A percentile compares a stretch with the other conserved stretches of the same genome.
phyloP scores from a whole-genome alignment of 2,888 invertebrate species.

The Margaritifera margaritifera region DNA sequence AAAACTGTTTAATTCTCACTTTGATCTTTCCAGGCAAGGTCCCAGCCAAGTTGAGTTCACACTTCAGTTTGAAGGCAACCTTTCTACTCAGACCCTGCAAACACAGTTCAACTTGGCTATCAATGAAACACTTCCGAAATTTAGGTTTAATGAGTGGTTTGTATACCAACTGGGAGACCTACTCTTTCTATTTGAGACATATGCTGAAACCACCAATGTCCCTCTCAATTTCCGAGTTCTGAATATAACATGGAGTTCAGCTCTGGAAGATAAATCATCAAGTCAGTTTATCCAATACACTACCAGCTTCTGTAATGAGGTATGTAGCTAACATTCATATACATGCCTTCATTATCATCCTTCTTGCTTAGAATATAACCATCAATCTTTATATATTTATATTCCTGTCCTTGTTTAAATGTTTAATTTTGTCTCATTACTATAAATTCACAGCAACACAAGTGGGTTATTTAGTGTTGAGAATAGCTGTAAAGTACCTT shows the following conservation, averaged over 20 bases:
- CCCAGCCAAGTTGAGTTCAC: conserved; percentile 48
- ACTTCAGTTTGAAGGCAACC: conserved; percentile 50
- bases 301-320: conserved; percentile 48
- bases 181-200: conserved; percentile 41
- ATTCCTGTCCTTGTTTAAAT: no score
- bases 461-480: no score
- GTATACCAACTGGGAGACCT: conserved; percentile 45
- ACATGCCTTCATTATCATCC: no score
- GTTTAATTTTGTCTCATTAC: no score
- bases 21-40: conserved; percentile 32
- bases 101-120: conserved; percentile 40
- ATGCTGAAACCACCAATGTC: conserved; percentile 44
- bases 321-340: conserved; percentile 19
- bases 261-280: conserved; percentile 38
- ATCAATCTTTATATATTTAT: no score
- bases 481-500: no score
- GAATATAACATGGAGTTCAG: conserved; percentile 43
- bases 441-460: no score
- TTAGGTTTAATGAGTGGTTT: conserved; percentile 40
- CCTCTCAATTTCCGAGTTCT: conserved; percentile 49
- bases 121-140: conserved; percentile 35
- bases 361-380: no score
- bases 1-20: not conserved
- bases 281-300: conserved; percentile 37
- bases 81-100: conserved; percentile 25